Conservation (phyloP, 2,797 vertebrate species). For the Austrolebias charrua region DNA sequence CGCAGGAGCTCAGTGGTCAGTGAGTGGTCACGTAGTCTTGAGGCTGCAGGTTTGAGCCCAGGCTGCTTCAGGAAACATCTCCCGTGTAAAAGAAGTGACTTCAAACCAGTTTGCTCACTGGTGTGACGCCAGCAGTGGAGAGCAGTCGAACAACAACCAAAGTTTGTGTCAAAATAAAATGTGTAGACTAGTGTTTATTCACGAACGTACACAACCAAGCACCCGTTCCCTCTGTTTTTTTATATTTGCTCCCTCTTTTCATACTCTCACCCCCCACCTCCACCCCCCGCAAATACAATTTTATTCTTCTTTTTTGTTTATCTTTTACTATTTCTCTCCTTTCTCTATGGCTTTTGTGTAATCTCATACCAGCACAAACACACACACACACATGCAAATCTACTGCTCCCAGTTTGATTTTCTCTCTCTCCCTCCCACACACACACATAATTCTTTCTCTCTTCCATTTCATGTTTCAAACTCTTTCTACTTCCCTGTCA, state of each 20-base stretch:
- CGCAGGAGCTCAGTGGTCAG: too few species aligned
- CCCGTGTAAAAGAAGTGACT: too few species aligned
- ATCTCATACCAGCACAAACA: slow-evolving; percentile 38
- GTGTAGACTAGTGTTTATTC: too few species aligned
- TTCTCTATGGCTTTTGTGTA: slow-evolving; percentile 29
- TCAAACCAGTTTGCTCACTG: too few species aligned
- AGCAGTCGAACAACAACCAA: neutral
- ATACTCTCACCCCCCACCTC: neutral
- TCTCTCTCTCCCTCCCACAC: slow-evolving; percentile 53
- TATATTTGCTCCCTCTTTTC: slow-evolving; percentile 4
- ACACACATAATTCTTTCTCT: slow-evolving; percentile 47
- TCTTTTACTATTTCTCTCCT: slow-evolving; percentile 25
- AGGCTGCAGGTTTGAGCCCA: too few species aligned
- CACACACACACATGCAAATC: slow-evolving; percentile 12
- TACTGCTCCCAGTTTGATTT: slow-evolving; percentile 58
- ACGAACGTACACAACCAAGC: slow-evolving; percentile 5
- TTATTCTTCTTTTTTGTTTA: slow-evolving; percentile 7
- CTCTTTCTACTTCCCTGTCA: slow-evolving; percentile 56
- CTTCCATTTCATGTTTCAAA: slow-evolving; percentile 60
- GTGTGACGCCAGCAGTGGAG: too few species aligned
- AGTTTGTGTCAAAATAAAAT: slow-evolving; percentile 9
- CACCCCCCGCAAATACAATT: neutral
- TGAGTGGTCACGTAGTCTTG: too few species aligned
- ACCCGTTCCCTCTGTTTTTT: slow-evolving; percentile 2
- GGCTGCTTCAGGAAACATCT: too few species aligned